A percentile compares a stretch with the other conserved stretches of the same genome.
phyloP scores from a whole-genome alignment of 2,888 invertebrate genomes.

The Microctonus hyperodae region DNA sequence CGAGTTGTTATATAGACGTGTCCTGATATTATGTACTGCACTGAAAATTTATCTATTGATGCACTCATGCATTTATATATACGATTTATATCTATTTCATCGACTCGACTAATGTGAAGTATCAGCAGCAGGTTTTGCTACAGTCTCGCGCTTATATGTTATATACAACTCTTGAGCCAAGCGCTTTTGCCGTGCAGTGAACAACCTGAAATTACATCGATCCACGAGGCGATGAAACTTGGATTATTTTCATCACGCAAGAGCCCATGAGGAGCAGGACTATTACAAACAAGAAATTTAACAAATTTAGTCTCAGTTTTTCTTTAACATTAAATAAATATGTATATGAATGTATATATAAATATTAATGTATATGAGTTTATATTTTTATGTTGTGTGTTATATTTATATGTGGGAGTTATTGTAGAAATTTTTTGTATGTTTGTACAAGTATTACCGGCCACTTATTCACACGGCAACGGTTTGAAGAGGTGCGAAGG shows the following conservation, averaged over 20 bases:
- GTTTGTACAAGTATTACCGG: slow-evolving; percentile 33
- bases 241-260: slow-evolving; percentile 36
- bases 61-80: not conserved
- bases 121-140: slow-evolving; percentile 15
- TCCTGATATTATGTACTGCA: not conserved
- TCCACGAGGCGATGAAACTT: slow-evolving; percentile 33
- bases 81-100: not conserved
- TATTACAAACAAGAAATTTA: slow-evolving; percentile 25
- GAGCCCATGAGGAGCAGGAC: slow-evolving; percentile 19
- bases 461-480: slow-evolving; percentile 36
- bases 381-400: not conserved
- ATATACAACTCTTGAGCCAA: slow-evolving; percentile 1
- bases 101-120: slow-evolving; percentile 2
- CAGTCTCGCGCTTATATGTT: slow-evolving; percentile 6
- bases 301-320: not conserved
- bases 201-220: slow-evolving; percentile 36
- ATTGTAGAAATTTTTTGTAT: slow-evolving; percentile 23
- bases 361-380: not conserved
- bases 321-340: not conserved
- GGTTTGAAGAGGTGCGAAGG: slow-evolving; percentile 34
- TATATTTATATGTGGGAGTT: slow-evolving; percentile 15
- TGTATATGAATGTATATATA: slow-evolving; percentile 3
- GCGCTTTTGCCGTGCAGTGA: slow-evolving; percentile 30
- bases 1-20: slow-evolving; percentile 19
- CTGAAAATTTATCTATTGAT: not conserved